A percentile compares a stretch with the other conserved stretches of the same genome.
phyloP scores from a whole-genome alignment of 2,113 vertebrate genomes.

The Tricholaema leucomelas region DNA sequence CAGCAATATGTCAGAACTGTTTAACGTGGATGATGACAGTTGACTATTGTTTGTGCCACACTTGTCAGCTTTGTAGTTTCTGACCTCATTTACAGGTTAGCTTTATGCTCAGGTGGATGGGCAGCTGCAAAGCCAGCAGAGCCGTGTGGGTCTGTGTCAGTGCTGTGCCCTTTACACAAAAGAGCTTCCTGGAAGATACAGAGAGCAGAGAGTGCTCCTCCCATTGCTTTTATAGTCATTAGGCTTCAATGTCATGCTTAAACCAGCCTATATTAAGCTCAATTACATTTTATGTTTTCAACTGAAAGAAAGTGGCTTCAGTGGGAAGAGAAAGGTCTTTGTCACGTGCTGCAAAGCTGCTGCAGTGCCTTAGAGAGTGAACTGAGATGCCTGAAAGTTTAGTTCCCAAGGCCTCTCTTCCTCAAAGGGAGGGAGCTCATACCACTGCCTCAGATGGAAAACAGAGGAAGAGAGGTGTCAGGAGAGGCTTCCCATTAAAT shows the following conservation, averaged over 20 bases:
- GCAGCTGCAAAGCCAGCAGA: neutral
- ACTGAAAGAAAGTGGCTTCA: neutral
- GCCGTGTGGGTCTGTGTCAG: neutral
- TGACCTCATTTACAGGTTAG: neutral
- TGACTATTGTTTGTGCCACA: neutral
- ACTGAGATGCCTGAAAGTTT: neutral
- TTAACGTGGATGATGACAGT: neutral
- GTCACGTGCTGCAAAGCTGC: neutral
- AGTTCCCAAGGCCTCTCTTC: neutral
- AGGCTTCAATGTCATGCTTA: neutral
- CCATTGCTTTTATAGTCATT: neutral
- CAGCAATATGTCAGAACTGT: neutral
- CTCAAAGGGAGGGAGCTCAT: neutral
- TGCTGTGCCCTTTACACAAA: neutral
- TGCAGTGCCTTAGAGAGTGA: neutral
- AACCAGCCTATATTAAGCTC: neutral
- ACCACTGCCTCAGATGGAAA: neutral
- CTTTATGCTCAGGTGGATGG: neutral
- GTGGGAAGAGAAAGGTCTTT: neutral
- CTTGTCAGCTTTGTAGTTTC: neutral
- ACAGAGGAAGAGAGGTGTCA: neutral
- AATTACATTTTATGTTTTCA: slow-evolving; percentile 9
- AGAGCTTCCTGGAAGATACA: neutral
- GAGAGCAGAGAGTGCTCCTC: neutral
- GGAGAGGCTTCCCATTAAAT: neutral